These are phyloP conservation scores for Sylvilagus bachmani DNA, from an alignment of 2,113 vertebrate genomes.

Conservation along the genomic window DNA sequence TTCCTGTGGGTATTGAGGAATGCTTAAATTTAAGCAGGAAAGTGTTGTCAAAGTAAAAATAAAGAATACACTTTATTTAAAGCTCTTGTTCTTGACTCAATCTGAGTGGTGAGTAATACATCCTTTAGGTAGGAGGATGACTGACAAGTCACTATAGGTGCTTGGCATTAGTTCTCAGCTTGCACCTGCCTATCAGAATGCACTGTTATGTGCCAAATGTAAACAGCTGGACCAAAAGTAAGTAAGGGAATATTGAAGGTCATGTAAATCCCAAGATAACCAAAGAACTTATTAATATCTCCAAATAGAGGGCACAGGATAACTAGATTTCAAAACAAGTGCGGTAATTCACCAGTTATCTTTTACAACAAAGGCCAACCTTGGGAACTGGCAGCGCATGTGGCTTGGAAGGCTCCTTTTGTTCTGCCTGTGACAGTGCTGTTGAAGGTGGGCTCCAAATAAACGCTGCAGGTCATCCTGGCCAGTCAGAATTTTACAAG, in stretches of 20 bases:
- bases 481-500: not conserved
- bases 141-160: not conserved
- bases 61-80: constrained; percentile 60
- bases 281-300: constrained; percentile 65
- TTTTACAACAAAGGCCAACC: constrained; percentile 20
- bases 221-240: not conserved
- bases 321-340: constrained; percentile 69
- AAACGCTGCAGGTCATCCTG: not conserved
- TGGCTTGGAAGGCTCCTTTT: not conserved
- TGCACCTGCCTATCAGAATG: constrained; percentile 22
- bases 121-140: constrained; percentile 52
- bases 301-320: constrained; percentile 44
- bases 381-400: not conserved
- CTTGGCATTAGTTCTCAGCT: not conserved
- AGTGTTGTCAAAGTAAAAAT: constrained; percentile 43
- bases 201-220: not conserved
- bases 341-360: constrained; percentile 46
- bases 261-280: constrained; percentile 26
- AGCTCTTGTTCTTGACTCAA: constrained; percentile 57
- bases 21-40: constrained; percentile 24
- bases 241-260: constrained; percentile 35
- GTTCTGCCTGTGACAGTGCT: not conserved
- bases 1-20: not conserved
- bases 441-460: not conserved
- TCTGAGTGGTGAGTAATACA: constrained; percentile 54